Base-by-base conservation (phyloP, 1,140 invertebrate species). In the Diorhabda elongata region DNA sequence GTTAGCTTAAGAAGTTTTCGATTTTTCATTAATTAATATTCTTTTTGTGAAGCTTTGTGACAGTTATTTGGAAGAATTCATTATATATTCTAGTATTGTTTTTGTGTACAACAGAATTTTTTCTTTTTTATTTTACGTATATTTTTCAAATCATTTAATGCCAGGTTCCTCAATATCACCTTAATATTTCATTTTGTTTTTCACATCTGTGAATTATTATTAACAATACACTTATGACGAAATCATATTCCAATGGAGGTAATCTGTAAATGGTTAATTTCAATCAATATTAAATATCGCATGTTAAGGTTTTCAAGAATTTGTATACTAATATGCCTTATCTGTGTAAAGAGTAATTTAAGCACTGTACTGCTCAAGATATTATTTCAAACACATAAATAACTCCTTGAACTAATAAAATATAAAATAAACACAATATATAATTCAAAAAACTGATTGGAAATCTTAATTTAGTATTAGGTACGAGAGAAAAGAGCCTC, bases 401-500 rank as follows among this genome's bases (percentile, higher is more conserved):
- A 44, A 26, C 62, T 58, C 44, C 42, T 58, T 26, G 61, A 69
- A 71, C 67, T 61, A 67, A 71, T 69, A 71, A 71, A 71, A 64
- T 58, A 63, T 59, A 69, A 60, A 72, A 72, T 72, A 67, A 69
- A 67, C 52, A 69, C 68, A 72, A 67, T 69, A 72, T 64, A 72
- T 69, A 72, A 72, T 69, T 72, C 71, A 62, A 66, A 70, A 72
- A 72, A 70, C 71, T 72, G 71, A 72, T 72, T 72, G 69, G 69
- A 70, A 70, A 72, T 72, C 71, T 72, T 72, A 72, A 72, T 72
- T 72, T 72, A 72, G 61, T 68, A 70, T 72, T 70, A 67, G 64
- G 61, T 72, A 72, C 70, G 71, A 69, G 70, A 70, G 64, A 69
- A 65, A 26, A 42, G 58, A 60, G 44, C 47, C 61, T 70, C 64